Percentiles rank a stretch among this genome's conserved stretches.
Conservation (phyloP, 1,140 invertebrate genomes). For the Anagrus nilaparvatae region DNA sequence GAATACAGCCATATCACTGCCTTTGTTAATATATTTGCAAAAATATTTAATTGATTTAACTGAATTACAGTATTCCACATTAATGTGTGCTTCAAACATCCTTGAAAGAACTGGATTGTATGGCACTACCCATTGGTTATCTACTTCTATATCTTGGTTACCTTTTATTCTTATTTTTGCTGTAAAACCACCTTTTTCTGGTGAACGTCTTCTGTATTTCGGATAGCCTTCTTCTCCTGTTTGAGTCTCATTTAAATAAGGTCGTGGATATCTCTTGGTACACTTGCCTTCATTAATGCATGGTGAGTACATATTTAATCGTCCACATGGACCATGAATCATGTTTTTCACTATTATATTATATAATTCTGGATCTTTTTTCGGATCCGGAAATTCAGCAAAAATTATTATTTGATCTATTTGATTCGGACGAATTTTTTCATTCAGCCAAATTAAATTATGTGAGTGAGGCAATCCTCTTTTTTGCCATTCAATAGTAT, state of each 20-base stretch:
- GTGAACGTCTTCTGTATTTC: background rate
- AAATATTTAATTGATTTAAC: constrained; percentile 28
- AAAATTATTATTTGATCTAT: constrained; percentile 34
- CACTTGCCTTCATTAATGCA: no score
- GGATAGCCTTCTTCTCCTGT: background rate
- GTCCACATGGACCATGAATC: no score
- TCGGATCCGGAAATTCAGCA: constrained; percentile 44
- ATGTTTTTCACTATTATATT: constrained; percentile 37
- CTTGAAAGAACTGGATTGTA: constrained; percentile 24
- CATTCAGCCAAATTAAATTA: constrained; percentile 38
- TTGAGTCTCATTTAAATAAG: background rate
- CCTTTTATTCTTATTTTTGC: background rate
- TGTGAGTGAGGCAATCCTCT: no score
- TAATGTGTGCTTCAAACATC: constrained; percentile 29
- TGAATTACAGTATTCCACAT: constrained; percentile 26
- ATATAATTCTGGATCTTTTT: constrained; percentile 33
- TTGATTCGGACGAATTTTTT: constrained; percentile 21
- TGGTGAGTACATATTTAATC: no score
- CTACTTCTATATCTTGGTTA: constrained; percentile 6
- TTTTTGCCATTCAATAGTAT: constrained; percentile 44
- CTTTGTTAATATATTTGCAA: constrained; percentile 25
- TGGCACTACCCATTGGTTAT: constrained; percentile 27
- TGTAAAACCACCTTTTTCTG: background rate
- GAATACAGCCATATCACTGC: constrained; percentile 24
- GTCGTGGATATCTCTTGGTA: no score